Base-by-base conservation (phyloP, 2,113 vertebrate species). In the Tetraodon nigroviridis region DNA sequence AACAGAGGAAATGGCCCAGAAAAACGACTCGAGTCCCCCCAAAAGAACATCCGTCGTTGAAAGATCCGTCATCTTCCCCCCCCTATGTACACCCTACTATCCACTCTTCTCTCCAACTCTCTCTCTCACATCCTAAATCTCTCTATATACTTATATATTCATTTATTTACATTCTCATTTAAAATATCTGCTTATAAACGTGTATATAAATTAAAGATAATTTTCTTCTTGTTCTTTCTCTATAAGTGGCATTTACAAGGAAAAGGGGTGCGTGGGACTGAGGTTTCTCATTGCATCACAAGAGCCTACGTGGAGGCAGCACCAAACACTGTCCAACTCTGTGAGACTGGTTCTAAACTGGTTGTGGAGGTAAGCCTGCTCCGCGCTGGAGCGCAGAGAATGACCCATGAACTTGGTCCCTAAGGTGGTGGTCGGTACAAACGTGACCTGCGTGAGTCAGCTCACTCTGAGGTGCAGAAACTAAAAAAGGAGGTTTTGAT, bases 231-330 rank as follows among this genome's bases (percentile, higher is more conserved):
- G 55, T 77, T 69, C 66, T 86, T 78, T 79, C 54, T 81, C 79
- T 37, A 37, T 83, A 88, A 92, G 89, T 90, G 88, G 86, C 87
- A 86, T 90, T 86, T 86, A 84, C 81, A 86, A 87, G 84, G 86
- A 81, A 15, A 79, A 76, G 85, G 84, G 86, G 85, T 78, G 53
- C 16, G 55, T 79, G 85, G 88, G 88, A 89, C 77, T 91, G 88
- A 91, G 90, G 90, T 91, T 89, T 85, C 69, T 88, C 87, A 84
- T 86, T 90, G 88, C 85, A 85, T 82, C 86, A 83, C 66, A 85
- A 82, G 76, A 84, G 83, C 80, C 85, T 82, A 73, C 78, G 68
- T 79, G 76, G 76, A 80, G 89, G 87, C 87, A 90, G 88, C 90
- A 90, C 85, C 87, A 55, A 86, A 87, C 84, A 87, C 87, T 66